Conservation (phyloP, 1,140 invertebrate species). For the Ips typographus region DNA sequence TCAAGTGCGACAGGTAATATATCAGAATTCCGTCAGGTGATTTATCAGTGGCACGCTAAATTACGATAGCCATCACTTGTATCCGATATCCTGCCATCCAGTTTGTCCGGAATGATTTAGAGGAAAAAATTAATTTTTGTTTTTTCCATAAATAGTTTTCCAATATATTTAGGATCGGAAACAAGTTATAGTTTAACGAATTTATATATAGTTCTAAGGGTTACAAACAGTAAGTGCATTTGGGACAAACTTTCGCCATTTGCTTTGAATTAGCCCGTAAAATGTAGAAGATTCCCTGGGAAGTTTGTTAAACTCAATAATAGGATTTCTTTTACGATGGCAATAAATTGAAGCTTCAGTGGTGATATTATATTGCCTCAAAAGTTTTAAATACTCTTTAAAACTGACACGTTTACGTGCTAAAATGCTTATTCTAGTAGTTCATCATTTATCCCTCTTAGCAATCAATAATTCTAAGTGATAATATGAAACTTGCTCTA, state of each 20-base stretch:
- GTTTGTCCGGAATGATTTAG: no score
- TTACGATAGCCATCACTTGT: constrained; percentile 2
- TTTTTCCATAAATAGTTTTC: no score
- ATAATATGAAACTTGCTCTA: no score
- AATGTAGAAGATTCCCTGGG: neutral
- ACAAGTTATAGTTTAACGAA: no score
- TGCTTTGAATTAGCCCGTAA: neutral
- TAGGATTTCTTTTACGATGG: neutral
- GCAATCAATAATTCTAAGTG: no score
- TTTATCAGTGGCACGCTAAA: constrained; percentile 1
- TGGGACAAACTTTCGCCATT: neutral
- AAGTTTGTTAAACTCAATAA: constrained; percentile 4
- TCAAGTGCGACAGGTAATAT: neutral
- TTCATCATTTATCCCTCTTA: no score
- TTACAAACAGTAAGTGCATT: neutral
- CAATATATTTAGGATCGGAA: no score
- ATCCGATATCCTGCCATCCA: neutral
- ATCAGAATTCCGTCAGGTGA: neutral
- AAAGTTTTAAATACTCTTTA: neutral
- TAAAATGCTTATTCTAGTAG: no score
- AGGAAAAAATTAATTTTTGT: no score
- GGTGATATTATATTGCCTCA: neutral
- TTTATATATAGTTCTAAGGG: no score
- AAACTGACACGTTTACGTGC: neutral
- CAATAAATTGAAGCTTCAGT: neutral